Base-by-base conservation (phyloP, 2,888 invertebrate genomes). In the Gandaritis pyraliata region DNA sequence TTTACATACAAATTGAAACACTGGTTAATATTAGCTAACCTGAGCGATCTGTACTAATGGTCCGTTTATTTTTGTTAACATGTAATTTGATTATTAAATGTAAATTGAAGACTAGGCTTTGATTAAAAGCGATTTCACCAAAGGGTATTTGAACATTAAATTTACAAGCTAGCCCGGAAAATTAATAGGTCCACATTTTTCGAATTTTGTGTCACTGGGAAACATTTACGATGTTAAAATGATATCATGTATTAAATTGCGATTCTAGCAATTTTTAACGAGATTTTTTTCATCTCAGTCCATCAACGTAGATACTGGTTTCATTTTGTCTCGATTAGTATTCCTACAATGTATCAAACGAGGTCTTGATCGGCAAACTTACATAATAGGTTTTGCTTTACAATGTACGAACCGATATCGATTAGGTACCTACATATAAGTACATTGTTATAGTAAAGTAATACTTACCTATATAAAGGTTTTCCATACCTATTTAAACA, bases 1-100 rank as follows among this genome's bases (percentile, higher is more conserved):
- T 75, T 75, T 72, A 63, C 69, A 76, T 74, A 71, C 69, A 75
- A 73, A 76, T 73, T 71, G 70, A 68, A 68, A 66, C 70, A 69
- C 64, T 56, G 73, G 71, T 68, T 71, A 74, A 74, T 72, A 73
- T 76, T 72, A 66, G 69, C 72, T 49, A 61, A 66, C 60, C 62
- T 64, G 66, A 69, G 72, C 72, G 68, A 68, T 38, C 49, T 33
- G 56, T 29, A 39, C 29, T 53, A 48, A 48, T 48, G 57, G 23
- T 49, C 23, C 23, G n/a, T 41, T 41, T 41, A 39, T n/a, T 38
- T 38, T n/a, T 45, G 47, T 49, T 51, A 23, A 23, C 33, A 51
- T 29, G 43, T 41, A 49, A 46, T 11, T 11, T 33, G 8, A 33
- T 33, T 33, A 33, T 11, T 33, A 33, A 11, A 33, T 33, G 33